Evolutionary conservation across 2,888 invertebrate species (phyloP), one percentile per base, ranked within the genome.

Genomic region (Oxycera nigricornis): DNA sequence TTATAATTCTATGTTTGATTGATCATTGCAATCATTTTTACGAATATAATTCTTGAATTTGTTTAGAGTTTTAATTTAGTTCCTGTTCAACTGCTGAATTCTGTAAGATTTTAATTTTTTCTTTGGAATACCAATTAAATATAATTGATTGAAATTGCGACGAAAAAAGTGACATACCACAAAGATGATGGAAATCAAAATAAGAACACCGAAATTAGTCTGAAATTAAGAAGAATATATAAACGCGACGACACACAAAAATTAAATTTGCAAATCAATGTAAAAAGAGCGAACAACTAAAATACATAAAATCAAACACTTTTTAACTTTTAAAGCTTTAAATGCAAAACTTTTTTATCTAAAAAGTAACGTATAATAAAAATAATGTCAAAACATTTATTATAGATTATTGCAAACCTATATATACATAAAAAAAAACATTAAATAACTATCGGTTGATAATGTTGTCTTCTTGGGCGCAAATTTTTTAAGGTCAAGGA

Each of bases 241-340:
- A n/a, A n/a, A n/a, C n/a, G n/a, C n/a, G n/a, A n/a, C n/a, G n/a
- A n/a, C n/a, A n/a, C n/a, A n/a, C n/a, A n/a, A n/a, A n/a, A n/a
- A n/a, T n/a, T n/a, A n/a, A n/a, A 68, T 50, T 46, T 11, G 46
- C 46, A 46, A 68, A 30, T 28, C 6, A 26, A 52, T 31, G 55
- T 30, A 31, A 55, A 11, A 55, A 52, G 55, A 70, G 52, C 2
- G 41, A 65, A 41, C 39, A 35, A 65, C 26, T 65, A 20, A 61
- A 70, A 52, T 55, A 22, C 30, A 31, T 9, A 55, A 17, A 55
- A 55, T 6, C 55, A 55, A 39, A 39, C 24, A 70, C 55, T 70
- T 70, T 68, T 70, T 55, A 70, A 70, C 70, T 7, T 70, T 52
- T 70, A 70, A n/a, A 70, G 70, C 70, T 70, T 70, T 70, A 70